phyloP scores from a whole-genome alignment of 2,888 invertebrate genomes.

The Leptarthrus brevirostris region DNA sequence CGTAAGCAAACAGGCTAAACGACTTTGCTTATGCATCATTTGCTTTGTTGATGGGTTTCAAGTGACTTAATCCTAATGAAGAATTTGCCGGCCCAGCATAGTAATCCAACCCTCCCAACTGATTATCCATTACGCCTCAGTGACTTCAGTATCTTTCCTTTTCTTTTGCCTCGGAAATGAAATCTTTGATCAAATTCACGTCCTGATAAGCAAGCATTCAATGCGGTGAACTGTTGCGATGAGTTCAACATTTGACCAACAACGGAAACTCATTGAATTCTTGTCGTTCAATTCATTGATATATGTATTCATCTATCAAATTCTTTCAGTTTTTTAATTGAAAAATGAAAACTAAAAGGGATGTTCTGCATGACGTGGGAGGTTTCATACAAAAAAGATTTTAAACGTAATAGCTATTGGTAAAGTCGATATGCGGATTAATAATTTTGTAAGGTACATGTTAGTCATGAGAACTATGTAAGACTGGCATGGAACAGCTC shows the following conservation, averaged over 20 bases:
- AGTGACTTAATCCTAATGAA: slow-evolving; percentile 29
- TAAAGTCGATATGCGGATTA: no score
- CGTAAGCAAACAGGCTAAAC: not conserved
- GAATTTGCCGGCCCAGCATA: not conserved
- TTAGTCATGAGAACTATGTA: no score
- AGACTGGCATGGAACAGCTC: no score
- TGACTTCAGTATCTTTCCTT: slow-evolving; percentile 17
- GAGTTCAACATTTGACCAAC: slow-evolving; percentile 1
- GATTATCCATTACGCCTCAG: slow-evolving; percentile 6
- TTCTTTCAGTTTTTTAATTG: slow-evolving; percentile 23
- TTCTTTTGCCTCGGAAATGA: slow-evolving; percentile 34
- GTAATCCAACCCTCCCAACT: slow-evolving; percentile 15
- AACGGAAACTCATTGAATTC: slow-evolving; percentile 1
- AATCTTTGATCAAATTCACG: slow-evolving; percentile 31
- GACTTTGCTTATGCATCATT: slow-evolving; percentile 35
- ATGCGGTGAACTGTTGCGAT: not conserved
- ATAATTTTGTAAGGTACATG: no score
- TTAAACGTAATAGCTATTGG: no score
- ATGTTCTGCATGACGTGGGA: not conserved
- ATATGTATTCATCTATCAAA: slow-evolving; percentile 13
- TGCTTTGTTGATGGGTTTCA: slow-evolving; percentile 9
- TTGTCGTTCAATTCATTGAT: slow-evolving; percentile 4
- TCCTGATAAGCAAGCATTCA: slow-evolving; percentile 15
- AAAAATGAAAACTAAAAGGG: slow-evolving; percentile 25
- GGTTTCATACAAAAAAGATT: no score